These are phyloP conservation scores for Emydura subglobosa DNA, from an alignment of 2,113 vertebrate genomes.

Conservation along the genomic window DNA sequence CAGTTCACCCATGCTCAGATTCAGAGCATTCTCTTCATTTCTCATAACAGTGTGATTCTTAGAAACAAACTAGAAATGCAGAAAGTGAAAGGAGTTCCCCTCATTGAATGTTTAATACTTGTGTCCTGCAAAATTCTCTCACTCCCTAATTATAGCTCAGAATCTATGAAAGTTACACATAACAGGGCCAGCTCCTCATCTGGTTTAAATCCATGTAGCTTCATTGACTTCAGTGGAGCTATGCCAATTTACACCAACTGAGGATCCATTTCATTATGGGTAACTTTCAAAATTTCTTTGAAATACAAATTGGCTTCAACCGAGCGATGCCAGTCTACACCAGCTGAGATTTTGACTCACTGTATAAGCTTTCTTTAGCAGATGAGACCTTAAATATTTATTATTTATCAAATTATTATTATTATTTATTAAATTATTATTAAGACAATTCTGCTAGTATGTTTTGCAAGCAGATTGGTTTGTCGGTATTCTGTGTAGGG, in stretches of 20 bases:
- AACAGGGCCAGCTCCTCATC: neutral
- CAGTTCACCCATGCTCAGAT: neutral
- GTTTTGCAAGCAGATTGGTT: neutral
- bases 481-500: neutral
- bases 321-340: neutral
- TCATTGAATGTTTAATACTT: neutral
- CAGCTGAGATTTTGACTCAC: neutral
- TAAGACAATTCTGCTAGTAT: neutral
- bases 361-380: neutral
- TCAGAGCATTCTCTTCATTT: neutral
- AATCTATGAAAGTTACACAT: neutral
- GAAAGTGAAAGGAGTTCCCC: neutral
- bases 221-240: neutral
- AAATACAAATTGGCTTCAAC: neutral
- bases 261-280: slow-evolving; percentile 18
- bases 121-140: neutral
- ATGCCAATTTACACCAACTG: neutral
- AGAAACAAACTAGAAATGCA: neutral
- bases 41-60: neutral
- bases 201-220: neutral
- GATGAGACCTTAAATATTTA: neutral
- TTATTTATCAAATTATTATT: neutral
- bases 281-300: neutral
- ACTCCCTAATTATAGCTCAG: neutral
- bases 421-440: neutral